Evolutionary conservation across 2,888 invertebrate species (phyloP).

Genomic region (Melanostoma scalare): DNA sequence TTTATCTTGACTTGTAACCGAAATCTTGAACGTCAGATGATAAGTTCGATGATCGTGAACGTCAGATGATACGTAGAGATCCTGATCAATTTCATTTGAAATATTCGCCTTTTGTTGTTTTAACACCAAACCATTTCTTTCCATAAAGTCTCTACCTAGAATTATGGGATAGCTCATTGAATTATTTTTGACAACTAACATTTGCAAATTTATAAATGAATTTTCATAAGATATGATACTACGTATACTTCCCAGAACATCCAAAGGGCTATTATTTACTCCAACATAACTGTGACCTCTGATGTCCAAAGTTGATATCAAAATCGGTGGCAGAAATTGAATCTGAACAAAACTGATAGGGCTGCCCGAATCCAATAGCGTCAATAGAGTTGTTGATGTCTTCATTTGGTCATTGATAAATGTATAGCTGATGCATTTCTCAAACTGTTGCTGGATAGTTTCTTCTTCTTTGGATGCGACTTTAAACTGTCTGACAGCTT

Average conservation of each 20-base stretch:
- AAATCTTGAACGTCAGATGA: background rate
- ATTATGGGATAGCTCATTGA: slow-evolving; percentile 49
- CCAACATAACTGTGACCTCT: slow-evolving; percentile 31
- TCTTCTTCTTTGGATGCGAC: background rate
- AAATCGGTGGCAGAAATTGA: slow-evolving; percentile 24
- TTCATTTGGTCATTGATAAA: background rate
- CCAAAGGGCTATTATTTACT: slow-evolving; percentile 42
- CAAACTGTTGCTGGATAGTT: slow-evolving; percentile 18
- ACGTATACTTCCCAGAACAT: slow-evolving; percentile 13
- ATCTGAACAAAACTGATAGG: slow-evolving; percentile 51
- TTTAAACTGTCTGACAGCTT: no score
- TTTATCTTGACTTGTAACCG: no score
- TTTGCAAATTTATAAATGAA: slow-evolving; percentile 11
- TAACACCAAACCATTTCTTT: slow-evolving; percentile 10
- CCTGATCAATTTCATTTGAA: no score
- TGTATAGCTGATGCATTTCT: slow-evolving; percentile 5
- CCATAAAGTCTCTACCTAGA: slow-evolving; percentile 48
- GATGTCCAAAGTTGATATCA: slow-evolving; percentile 20
- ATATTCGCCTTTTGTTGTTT: no score
- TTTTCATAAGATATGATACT: slow-evolving; percentile 28
- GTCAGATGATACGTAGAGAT: no score
- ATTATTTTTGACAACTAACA: slow-evolving; percentile 37
- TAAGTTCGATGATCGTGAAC: background rate
- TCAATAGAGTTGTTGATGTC: slow-evolving; percentile 13
- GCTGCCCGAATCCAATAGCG: slow-evolving; percentile 49